Base-by-base conservation (phyloP, 2,797 vertebrate genomes). In the Acrossocheilus fasciatus region DNA sequence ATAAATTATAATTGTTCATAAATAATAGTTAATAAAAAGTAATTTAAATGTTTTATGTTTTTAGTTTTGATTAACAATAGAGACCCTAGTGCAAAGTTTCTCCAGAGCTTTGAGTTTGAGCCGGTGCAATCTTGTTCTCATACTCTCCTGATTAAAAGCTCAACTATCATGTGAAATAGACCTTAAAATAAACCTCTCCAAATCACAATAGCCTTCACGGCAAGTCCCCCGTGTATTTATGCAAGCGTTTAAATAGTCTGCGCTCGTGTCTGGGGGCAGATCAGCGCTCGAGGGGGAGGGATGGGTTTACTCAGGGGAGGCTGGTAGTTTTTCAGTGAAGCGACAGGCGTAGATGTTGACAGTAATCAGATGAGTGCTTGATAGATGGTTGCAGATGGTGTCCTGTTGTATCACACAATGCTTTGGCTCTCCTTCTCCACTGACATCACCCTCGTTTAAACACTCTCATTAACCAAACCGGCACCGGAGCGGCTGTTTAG, bases 381-480 rank as follows among this genome's bases (percentile, higher is more conserved):
- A 91, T 88, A 91, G 93, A 93, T 94, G 87, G 83, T 89, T 91
- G 89, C 91, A 94, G 92, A 89, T 93, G 90, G 94, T 90, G 83
- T 85, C 86, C 86, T 89, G 82, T 62, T 86, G 91, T 77, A 92
- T 92, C 89, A 90, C 95, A 95, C 95, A 93, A 91, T 88, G 82
- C 92, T 93, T 95, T 96, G 96, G 95, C 96, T 91, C 86, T 62
- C 90, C 92, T 73, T 73, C 91, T 83, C 74, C 90, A 64, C 92
- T 97, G 95, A 96, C 95, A 95, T 96, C 96, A 96, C 92, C n/a
- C 89, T 68, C 69, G 54, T 89, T 93, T 89, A 86, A 88, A 82
- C 26, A 41, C 90, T 81, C 86, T 91, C 87, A 91, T 92, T 92
- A 90, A 73, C 52, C 84, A 59, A 86, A 79, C 78, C 85, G 84